Base-by-base conservation (phyloP, 2,113 vertebrate species). In the Leucosticte australis region DNA sequence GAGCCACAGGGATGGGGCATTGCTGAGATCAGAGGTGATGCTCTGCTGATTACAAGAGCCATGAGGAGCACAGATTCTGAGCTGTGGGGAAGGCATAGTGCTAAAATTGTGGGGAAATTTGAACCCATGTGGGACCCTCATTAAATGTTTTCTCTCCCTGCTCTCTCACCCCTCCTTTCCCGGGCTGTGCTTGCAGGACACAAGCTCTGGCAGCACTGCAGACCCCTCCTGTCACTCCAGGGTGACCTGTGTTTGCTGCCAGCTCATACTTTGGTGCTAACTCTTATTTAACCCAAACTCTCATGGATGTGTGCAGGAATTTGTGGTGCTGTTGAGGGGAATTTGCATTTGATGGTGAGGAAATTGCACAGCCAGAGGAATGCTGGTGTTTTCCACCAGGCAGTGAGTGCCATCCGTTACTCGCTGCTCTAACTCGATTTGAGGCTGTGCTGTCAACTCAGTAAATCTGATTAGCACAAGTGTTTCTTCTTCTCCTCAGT, bases 391-490 rank as follows among this genome's bases (percentile, higher is more conserved):
- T 89, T 59, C 87, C 69, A 39, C 57, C 77, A 39, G 64, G n/a
- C 27, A 27, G 17, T 2, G 33, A 77, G 50, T 30, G 30, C 76
- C 44, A 42, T 46, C 77, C 9, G 0, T 67, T 81, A 28, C 17
- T 59, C 0, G 4, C 73, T 79, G 77, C 77, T 41, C 33, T 59
- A 60, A 42, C 76, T 74, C 0, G 2, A 30, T 74, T 83, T 77
- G 89, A 71, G 79, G 56, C 47, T 22, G 73, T 63, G 83, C 92
- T 89, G 87, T 84, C 87, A 71, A 37, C 86, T 68, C n/a, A 52
- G 63, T 47, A 56, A 68, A 84, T 57, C 74, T 76, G 65, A 95
- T 96, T 91, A 95, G 65, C 81, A 46, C 65, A 78, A 94, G 89
- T 76, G 89, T 63, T 92, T 82, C 52, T 77, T 88, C 67, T 64